Evolutionary conservation across 2,113 vertebrate genomes (phyloP).

Genomic region (Synodontis membranacea): DNA sequence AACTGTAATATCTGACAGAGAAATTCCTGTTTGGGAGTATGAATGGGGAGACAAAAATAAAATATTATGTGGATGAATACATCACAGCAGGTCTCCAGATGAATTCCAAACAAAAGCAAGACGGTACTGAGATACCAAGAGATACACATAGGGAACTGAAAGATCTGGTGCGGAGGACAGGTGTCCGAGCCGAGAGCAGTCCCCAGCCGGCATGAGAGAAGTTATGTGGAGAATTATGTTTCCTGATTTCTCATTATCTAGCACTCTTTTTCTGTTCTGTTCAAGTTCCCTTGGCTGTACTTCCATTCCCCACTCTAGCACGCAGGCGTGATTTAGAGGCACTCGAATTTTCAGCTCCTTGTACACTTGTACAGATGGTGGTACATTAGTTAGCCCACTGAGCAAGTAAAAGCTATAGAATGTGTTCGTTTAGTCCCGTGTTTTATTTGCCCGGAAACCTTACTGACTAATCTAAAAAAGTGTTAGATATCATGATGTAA

Average conservation of each 20-base stretch:
- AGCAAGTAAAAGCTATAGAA: background rate
- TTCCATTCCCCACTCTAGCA: background rate
- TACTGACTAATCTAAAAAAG: background rate
- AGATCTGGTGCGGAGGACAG: too few species aligned
- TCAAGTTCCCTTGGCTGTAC: constrained; percentile 39
- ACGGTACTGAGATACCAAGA: background rate
- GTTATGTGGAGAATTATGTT: background rate
- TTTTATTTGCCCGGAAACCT: background rate
- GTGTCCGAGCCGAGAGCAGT: background rate
- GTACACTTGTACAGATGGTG: background rate
- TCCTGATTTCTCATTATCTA: constrained; percentile 17
- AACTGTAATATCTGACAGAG: constrained; percentile 66
- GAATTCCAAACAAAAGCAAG: background rate
- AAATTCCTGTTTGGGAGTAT: constrained; percentile 41
- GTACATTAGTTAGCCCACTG: background rate
- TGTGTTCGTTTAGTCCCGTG: background rate
- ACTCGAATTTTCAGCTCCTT: background rate
- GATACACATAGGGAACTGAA: background rate
- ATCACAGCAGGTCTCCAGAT: background rate
- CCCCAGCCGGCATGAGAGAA: background rate
- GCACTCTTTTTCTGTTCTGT: constrained; percentile 37
- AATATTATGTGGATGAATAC: background rate
- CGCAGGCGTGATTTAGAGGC: constrained; percentile 6
- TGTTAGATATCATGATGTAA: background rate
- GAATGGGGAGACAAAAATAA: background rate